Base-by-base conservation (phyloP, 2,113 vertebrate species). In the Astatotilapia flaviijosephi region DNA sequence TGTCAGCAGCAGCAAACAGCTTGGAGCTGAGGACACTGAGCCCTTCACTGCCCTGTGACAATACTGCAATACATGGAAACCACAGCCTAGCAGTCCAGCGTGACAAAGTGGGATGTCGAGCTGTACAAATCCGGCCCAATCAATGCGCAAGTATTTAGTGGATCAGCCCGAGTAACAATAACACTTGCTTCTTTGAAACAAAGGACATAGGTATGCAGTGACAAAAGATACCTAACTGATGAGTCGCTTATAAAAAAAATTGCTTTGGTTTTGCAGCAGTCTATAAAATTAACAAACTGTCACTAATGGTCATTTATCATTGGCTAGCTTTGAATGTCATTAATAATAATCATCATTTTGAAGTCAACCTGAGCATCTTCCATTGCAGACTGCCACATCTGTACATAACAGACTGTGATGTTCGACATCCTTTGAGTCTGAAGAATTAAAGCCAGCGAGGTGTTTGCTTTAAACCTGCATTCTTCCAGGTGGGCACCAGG, bases 1-100 rank as follows among this genome's bases (percentile, higher is more conserved):
- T 79, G 92, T 96, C 95, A 96, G 94, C 95, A 93, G 4, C 9
- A 80, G 33, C 83, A 73, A 89, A 90, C 93, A 88, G 89, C 88
- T 91, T n/a, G 45, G 89, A 89, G 84, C 80, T 42, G 86, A 91
- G 88, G 91, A 92, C 90, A 81, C 84, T 37, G 83, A 95, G 92
- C 85, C 93, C 94, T 92, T 94, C 89, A 90, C 80, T 82, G 19
- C 60, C 65, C 91, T 82, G 82, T 89, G 94, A 93, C 90, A 93
- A 93, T 91, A 90, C 70, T 89, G 93, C 87, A 94, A 95, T 89
- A 84, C 79, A 80, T 83, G 80, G 89, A 93, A 93, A 93, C 87
- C 91, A 79, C 79, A 60, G 53, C 26, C 80, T 65, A 17, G 2
- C 54, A 77, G 83, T 79, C 28, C n/a, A 86, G 79, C 13, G 23